phyloP scores from a whole-genome alignment of 2,113 vertebrate species.

The Mugil cephalus region DNA sequence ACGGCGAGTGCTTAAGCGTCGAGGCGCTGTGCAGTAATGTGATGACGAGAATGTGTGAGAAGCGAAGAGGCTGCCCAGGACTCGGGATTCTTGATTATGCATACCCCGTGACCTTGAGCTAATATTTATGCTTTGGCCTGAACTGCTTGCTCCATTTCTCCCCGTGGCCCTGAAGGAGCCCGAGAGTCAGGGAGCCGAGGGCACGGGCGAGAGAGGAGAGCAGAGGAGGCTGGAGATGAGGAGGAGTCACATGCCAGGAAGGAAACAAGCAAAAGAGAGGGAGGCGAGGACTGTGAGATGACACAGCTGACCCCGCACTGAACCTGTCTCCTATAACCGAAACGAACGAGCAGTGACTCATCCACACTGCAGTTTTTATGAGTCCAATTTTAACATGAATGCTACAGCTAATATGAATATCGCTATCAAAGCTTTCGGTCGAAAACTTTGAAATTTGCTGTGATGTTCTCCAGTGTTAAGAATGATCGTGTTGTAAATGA shows the following conservation, averaged over 20 bases:
- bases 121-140: slow-evolving; percentile 73
- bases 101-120: slow-evolving; percentile 77
- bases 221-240: slow-evolving; percentile 30
- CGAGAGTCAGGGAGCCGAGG: slow-evolving; percentile 61
- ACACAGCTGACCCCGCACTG: slow-evolving; percentile 6
- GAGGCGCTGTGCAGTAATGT: neutral
- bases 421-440: neutral
- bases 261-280: neutral
- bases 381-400: neutral
- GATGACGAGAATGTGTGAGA: slow-evolving; percentile 33
- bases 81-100: slow-evolving; percentile 74
- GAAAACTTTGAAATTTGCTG: neutral
- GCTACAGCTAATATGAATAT: neutral
- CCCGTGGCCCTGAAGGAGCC: slow-evolving; percentile 61
- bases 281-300: slow-evolving; percentile 12
- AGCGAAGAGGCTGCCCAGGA: slow-evolving; percentile 45
- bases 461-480: slow-evolving; percentile 7
- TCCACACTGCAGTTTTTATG: neutral
- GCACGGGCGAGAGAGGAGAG: slow-evolving; percentile 37
- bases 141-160: slow-evolving; percentile 60
- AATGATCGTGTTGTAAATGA: slow-evolving; percentile 3
- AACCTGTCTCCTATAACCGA: neutral
- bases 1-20: slow-evolving; percentile 13
- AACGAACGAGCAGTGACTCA: too few relatives aligned
- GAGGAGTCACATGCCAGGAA: slow-evolving; percentile 19